Conservation (phyloP, 2,113 vertebrate genomes). For the Zingel zingel region DNA sequence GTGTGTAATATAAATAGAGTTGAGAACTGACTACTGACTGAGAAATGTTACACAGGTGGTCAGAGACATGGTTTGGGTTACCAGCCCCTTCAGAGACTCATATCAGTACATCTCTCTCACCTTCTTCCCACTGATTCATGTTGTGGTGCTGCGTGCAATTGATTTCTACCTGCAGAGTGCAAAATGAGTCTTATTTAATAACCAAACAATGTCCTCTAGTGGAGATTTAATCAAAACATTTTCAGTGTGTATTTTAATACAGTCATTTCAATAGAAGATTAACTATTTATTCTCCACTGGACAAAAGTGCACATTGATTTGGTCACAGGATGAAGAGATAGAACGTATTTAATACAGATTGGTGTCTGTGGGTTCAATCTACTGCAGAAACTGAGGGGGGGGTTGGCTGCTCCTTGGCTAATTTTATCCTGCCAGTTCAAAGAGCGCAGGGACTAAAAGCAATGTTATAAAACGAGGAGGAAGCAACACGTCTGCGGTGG, state of each 20-base stretch:
- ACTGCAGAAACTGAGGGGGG: neutral
- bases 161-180: neutral
- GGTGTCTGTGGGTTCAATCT: neutral
- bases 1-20: conserved; percentile 74
- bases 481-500: conserved; percentile 18
- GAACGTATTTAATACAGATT: neutral
- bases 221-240: neutral
- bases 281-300: neutral
- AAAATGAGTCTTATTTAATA: neutral
- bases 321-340: neutral
- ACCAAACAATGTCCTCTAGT: conserved; percentile 46
- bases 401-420: conserved; percentile 53
- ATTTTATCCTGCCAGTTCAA: conserved; percentile 71
- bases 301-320: neutral
- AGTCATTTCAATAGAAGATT: neutral
- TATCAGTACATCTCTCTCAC: conserved; percentile 9
- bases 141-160: neutral
- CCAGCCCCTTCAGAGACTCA: neutral
- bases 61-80: conserved; percentile 65
- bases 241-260: neutral
- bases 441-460: conserved; percentile 29
- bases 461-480: conserved; percentile 37
- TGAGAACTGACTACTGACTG: conserved; percentile 19
- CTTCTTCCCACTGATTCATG: neutral
- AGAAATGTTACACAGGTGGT: conserved; percentile 68